Percentiles rank a stretch among this genome's conserved stretches.
phyloP scores from a whole-genome alignment of 2,888 invertebrate species.

The Polylopha cassiicola region DNA sequence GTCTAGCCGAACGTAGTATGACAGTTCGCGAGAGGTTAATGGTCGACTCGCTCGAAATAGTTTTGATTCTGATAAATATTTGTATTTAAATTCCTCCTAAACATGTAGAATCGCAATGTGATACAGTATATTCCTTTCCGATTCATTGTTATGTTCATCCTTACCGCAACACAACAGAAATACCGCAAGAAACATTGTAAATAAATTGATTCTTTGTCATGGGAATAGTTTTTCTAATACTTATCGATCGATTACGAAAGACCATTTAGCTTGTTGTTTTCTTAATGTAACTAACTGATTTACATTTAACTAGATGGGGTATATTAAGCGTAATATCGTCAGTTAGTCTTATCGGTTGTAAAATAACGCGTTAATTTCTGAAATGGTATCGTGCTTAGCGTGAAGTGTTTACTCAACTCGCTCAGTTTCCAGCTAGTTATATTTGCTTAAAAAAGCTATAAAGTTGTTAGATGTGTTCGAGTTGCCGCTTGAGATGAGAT shows the following conservation, averaged over 20 bases:
- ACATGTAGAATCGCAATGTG: constrained; percentile 40
- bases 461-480: constrained; percentile 34
- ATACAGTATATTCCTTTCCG: constrained; percentile 30
- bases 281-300: constrained; percentile 29
- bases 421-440: constrained; percentile 34
- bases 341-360: constrained; percentile 24
- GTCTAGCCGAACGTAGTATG: constrained; percentile 30
- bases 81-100: constrained; percentile 42
- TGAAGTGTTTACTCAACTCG: constrained; percentile 47
- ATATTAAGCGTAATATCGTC: constrained; percentile 30
- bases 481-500: constrained; percentile 40
- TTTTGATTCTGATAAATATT: constrained; percentile 49
- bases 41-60: constrained; percentile 56
- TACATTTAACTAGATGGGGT: constrained; percentile 24
- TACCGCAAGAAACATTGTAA: constrained; percentile 30
- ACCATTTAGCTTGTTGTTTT: constrained; percentile 50
- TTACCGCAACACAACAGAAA: constrained; percentile 25
- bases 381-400: constrained; percentile 38
- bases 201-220: constrained; percentile 66
- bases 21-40: constrained; percentile 57
- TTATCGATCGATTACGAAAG: constrained; percentile 76
- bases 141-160: constrained; percentile 36
- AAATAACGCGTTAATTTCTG: constrained; percentile 21
- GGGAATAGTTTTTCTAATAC: constrained; percentile 58
- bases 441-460: constrained; percentile 37